Percentiles rank a stretch among this genome's conserved stretches.
phyloP scores from a whole-genome alignment of 1,140 invertebrate genomes.

The Subanguina moxae region DNA sequence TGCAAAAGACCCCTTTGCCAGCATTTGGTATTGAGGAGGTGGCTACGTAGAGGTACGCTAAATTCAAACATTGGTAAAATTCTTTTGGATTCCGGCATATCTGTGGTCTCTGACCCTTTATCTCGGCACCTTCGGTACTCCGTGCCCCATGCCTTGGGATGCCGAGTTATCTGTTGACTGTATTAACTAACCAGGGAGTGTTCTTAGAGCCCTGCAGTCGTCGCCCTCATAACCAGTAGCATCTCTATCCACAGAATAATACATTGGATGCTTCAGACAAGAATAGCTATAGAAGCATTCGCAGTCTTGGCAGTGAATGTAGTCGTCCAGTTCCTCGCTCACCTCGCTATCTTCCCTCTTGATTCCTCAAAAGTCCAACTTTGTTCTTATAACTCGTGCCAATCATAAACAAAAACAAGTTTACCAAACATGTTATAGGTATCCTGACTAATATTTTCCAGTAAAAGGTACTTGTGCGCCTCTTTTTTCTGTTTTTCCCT shows the following conservation, averaged over 20 bases:
- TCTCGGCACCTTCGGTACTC: no score
- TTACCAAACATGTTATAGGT: constrained; percentile 6
- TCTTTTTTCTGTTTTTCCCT: constrained; percentile 17
- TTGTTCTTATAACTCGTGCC: not conserved
- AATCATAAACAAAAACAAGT: not conserved
- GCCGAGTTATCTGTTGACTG: no score
- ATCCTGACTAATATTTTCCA: not conserved
- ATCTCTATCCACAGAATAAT: constrained; percentile 20
- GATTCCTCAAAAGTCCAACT: constrained; percentile 1
- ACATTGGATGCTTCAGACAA: constrained; percentile 25
- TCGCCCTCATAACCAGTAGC: not conserved
- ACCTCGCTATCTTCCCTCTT: constrained; percentile 4
- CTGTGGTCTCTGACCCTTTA: no score
- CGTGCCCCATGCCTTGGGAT: no score
- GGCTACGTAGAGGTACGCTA: constrained; percentile 18
- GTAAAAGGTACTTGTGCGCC: not conserved
- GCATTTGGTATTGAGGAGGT: constrained; percentile 25
- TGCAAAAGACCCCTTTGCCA: constrained; percentile 30
- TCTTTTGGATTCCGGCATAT: no score
- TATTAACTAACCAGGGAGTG: constrained; percentile 8
- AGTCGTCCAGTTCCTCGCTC: constrained; percentile 11
- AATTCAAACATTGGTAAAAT: not conserved
- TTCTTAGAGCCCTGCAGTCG: constrained; percentile 16
- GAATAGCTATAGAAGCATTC: constrained; percentile 14
- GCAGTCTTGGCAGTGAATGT: constrained; percentile 24